Evolutionary conservation across 2,797 vertebrate species (phyloP), one percentile per base, ranked within the genome.

Genomic region (Huso huso): DNA sequence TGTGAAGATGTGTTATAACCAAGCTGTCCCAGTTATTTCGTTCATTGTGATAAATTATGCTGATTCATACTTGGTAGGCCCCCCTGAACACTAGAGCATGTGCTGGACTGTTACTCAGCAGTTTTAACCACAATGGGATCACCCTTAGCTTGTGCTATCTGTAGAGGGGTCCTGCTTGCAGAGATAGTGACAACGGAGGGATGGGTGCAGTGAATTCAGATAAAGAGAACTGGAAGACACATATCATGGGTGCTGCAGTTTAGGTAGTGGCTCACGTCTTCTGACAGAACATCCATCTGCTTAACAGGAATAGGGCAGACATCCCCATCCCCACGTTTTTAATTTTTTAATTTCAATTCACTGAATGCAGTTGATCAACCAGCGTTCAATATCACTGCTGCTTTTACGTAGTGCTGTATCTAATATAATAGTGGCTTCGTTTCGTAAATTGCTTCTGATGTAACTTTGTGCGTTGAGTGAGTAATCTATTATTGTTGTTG

Each of bases 51-150:
- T 12, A 3, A 49, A 59, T 4, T 23, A 51, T 49, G 10, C 51
- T 2, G 11, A 51, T 15, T 7, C 11, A 50, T 10, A 6, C 48
- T 10, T 61, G 48, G 6, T 23, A 12, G 8, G 10, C 2, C 13
- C 61, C 51, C 11, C 18, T 69, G 58, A 1, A n/a, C 6, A 58
- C 37, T 10, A 7, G 53, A 23, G 5, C 9, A 13, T 8, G 13
- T 37, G 13, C 59, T 4, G 18, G 48, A n/a, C 88, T 70, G 87
- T 88, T 80, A 72, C 59, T 71, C 62, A 8, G 55, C n/a, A 48
- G 84, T 86, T 87, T 83, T 85, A 78, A 68, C 8, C 12, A 12
- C 11, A 61, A 57, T 58, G 62, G 71, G 52, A 15, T 70, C 52
- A 51, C 0, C 63, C 71, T 85, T 83, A 88, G 86, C 75, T 0